Percentiles rank a stretch among this genome's conserved stretches.
phyloP scores from a whole-genome alignment of 1,140 invertebrate genomes.

The Sitodiplosis mosellana region DNA sequence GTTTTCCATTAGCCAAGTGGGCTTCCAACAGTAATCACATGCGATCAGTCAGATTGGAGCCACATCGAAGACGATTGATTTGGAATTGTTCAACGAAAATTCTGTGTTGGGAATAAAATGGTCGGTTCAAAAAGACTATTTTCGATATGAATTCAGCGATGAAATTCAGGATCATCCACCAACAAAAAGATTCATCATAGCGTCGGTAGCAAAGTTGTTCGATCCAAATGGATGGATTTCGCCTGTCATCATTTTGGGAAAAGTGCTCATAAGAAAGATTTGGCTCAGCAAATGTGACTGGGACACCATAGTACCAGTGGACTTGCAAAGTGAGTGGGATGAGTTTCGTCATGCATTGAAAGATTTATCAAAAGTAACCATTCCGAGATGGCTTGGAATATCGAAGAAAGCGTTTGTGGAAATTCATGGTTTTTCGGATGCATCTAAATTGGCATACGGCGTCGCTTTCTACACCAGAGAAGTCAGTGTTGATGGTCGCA shows the following conservation, averaged over 20 bases:
- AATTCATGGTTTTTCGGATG: constrained; percentile 19
- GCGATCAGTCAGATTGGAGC: background rate
- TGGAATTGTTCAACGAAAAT: background rate
- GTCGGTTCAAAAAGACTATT: background rate
- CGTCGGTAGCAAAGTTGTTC: constrained; percentile 11
- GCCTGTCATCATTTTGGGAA: constrained; percentile 19
- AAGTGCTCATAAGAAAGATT: constrained; percentile 25
- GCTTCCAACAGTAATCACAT: background rate
- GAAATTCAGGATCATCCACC: background rate
- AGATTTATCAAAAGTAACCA: background rate
- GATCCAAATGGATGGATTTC: constrained; percentile 22
- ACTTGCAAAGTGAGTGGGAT: constrained; percentile 5
- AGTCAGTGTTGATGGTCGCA: constrained; percentile 3
- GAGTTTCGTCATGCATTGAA: background rate
- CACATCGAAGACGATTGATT: background rate
- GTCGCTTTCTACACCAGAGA: constrained; percentile 13
- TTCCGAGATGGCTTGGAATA: background rate
- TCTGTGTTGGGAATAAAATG: background rate
- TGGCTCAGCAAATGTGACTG: constrained; percentile 19
- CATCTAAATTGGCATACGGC: constrained; percentile 14
- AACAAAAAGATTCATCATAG: constrained; percentile 9
- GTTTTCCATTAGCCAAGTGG: background rate
- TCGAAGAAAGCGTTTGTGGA: constrained; percentile 6
- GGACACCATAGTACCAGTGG: constrained; percentile 14
- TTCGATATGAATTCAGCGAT: background rate